Conservation (phyloP, 2,113 vertebrate species). For the Colinus virginianus region DNA sequence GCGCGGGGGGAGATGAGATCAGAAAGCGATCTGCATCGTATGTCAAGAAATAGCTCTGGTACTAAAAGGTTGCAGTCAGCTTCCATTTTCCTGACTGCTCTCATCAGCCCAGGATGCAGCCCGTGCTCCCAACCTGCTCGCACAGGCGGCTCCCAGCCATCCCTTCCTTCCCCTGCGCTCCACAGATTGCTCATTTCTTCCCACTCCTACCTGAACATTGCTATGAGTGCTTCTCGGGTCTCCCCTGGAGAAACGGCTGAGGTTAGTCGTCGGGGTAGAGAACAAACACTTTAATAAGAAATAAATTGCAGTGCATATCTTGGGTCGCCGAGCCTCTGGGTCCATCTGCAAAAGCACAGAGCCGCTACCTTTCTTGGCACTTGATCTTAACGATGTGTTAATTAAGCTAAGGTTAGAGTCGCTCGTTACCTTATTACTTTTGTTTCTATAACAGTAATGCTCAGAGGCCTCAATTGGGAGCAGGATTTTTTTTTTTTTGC, state of each 20-base stretch:
- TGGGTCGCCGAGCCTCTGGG: background rate
- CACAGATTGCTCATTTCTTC: background rate
- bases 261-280: background rate
- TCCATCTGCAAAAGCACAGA: background rate
- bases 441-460: constrained; percentile 29
- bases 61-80: constrained; percentile 70
- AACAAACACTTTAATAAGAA: constrained; percentile 45
- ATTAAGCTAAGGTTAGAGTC: constrained; percentile 60
- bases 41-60: constrained; percentile 64
- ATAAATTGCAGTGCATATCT: constrained; percentile 21
- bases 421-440: constrained; percentile 47
- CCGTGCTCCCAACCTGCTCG: background rate
- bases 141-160: background rate
- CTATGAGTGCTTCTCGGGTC: background rate
- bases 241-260: constrained; percentile 31
- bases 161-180: background rate
- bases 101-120: constrained; percentile 34
- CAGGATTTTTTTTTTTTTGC: rapidly evolving
- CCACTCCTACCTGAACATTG: constrained; percentile 21
- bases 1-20: constrained; percentile 65
- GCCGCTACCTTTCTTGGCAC: constrained; percentile 2
- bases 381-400: constrained; percentile 50
- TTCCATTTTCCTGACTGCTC: constrained; percentile 66
- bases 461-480: constrained; percentile 7
- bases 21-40: constrained; percentile 59